Evolutionary conservation across 2,888 invertebrate species (phyloP), one percentile per base, ranked within the genome.

Genomic region (Myathropa florea): DNA sequence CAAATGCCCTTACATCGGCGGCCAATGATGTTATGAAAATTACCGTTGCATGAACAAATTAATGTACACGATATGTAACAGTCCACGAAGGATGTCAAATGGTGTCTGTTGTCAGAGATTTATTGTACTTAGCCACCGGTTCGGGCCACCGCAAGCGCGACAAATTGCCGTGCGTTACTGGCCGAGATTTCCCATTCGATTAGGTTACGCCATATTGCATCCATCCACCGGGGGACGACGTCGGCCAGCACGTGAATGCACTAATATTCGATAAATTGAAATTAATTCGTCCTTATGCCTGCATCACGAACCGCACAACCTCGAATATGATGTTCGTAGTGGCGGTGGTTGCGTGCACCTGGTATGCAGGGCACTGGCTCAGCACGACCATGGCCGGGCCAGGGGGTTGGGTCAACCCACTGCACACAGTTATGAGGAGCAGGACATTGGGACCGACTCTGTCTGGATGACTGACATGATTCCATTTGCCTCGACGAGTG

Each of bases 101-200:
- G 33, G 26, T 36, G 26, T 71, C 28, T 12, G 28, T 6, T 80
- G 65, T 14, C 63, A 36, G 21, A 14, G 73, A 80, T 73, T 67
- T 55, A 67, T 63, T 36, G 61, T 55, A 21, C 67, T 72, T 67
- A 72, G 39, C 59, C 26, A 10, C 57, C 26, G 67, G 18, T 68
- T 26, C 53, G 61, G n/a, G 64, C 30, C 36, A 36, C 46, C 59
- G 30, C 36, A 30, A 24, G 21, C 28, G n/a, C 57, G 55, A 75
- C 70, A 75, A 75, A 75, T 71, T 75, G 70, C 63, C 33, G 53
- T 60, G 23, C 59, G 57, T 64, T 72, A 79, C 55, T 65, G 55
- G 36, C 65, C 55, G 75, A 71, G 75, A 84, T 80, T 84, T 84
- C 83, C 24, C 75, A 76, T 84, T 80, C 71, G 75, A 84, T 84